Evolutionary conservation across 2,113 vertebrate genomes (phyloP).

Genomic region (Chaetura pelagica): DNA sequence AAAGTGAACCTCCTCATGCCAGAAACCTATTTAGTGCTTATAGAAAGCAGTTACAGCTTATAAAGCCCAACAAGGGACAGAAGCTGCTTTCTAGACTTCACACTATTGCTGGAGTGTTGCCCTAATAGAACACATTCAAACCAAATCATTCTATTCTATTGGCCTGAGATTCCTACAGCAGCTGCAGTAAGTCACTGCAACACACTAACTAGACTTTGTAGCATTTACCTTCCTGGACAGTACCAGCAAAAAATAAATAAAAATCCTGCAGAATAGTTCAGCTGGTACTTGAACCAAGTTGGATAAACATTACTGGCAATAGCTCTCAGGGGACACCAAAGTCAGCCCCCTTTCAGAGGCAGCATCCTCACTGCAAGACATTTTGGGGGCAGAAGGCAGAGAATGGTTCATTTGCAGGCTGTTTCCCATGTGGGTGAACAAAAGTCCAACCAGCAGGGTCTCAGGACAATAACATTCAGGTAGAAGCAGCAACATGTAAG

Average conservation of each 20-base stretch:
- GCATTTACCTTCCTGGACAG: not conserved
- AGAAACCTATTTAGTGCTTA: conserved; percentile 5
- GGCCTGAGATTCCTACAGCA: not conserved
- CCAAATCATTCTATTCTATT: not conserved
- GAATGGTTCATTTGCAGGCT: not conserved
- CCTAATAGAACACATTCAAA: not conserved
- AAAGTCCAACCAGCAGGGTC: not conserved
- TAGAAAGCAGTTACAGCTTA: not conserved
- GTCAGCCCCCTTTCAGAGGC: not conserved
- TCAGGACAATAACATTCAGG: accelerated
- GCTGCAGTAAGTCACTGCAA: not conserved
- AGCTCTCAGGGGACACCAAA: not conserved
- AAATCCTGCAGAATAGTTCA: not conserved
- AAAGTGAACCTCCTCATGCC: not conserved
- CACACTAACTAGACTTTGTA: accelerated
- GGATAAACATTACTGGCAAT: not conserved
- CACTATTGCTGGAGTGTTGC: not conserved
- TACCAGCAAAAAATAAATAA: not conserved
- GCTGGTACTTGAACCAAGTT: not conserved
- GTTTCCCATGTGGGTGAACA: not conserved
- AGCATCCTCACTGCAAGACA: not conserved
- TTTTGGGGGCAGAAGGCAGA: not conserved
- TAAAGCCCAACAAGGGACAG: not conserved
- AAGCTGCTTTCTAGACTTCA: not conserved
- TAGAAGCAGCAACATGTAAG: not conserved